phyloP scores from a whole-genome alignment of 2,113 vertebrate genomes.

The Microtus montanus region DNA sequence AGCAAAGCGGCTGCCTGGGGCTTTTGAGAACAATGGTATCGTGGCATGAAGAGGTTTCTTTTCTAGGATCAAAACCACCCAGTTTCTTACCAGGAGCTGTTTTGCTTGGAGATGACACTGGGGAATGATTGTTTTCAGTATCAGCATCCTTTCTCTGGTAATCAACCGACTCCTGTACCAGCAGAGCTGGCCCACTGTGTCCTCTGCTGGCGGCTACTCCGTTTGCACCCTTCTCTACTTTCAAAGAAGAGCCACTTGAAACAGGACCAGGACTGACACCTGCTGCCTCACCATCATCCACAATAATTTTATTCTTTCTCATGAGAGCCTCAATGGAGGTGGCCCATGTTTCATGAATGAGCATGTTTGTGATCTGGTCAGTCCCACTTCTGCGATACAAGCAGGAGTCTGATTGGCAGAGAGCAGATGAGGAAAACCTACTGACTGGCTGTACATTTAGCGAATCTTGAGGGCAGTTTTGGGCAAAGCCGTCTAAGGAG shows the following conservation, averaged over 20 bases:
- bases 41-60: constrained; percentile 53
- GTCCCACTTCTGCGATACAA: constrained; percentile 92
- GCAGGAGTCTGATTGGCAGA: constrained; percentile 97
- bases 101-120: constrained; percentile 74
- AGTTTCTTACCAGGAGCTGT: constrained; percentile 72
- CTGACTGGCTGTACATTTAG: constrained; percentile 88
- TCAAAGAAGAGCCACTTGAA: constrained; percentile 84
- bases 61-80: constrained; percentile 79
- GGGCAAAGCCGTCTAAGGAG: constrained; percentile 94
- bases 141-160: constrained; percentile 71
- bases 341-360: constrained; percentile 97
- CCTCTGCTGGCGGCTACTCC: constrained; percentile 88
- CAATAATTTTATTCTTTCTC: constrained; percentile 97
- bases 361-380: constrained; percentile 94
- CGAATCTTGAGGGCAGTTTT: constrained; percentile 88
- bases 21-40: constrained; percentile 62
- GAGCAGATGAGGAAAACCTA: constrained; percentile 86
- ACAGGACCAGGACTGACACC: constrained; percentile 81
- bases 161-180: constrained; percentile 85
- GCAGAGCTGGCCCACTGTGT: constrained; percentile 87
- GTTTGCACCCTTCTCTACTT: constrained; percentile 88
- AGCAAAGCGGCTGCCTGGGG: constrained; percentile 69
- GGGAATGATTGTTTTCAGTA: constrained; percentile 82
- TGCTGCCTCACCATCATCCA: constrained; percentile 84
- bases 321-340: constrained; percentile 97